phyloP scores from a whole-genome alignment of 2,888 invertebrate genomes.

The Selenia dentaria region DNA sequence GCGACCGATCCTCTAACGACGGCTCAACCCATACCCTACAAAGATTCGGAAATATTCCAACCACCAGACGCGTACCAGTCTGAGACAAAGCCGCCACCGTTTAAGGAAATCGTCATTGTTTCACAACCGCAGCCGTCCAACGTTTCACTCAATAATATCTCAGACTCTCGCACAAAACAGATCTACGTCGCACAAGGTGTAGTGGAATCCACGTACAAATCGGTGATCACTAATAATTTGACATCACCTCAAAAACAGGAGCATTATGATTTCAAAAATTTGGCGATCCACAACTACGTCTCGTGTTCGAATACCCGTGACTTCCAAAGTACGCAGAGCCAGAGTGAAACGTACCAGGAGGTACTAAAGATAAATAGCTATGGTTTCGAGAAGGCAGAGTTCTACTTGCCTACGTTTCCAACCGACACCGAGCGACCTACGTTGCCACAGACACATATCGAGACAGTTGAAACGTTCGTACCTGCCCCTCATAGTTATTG shows the following conservation, averaged over 20 bases:
- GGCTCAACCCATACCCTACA: slow-evolving; percentile 37
- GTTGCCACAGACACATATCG: slow-evolving; percentile 22
- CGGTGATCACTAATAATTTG: slow-evolving; percentile 24
- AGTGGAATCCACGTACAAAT: slow-evolving; percentile 39
- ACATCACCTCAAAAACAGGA: slow-evolving; percentile 40
- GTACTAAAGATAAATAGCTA: slow-evolving; percentile 45
- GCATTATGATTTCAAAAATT: slow-evolving; percentile 61
- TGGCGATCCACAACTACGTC: slow-evolving; percentile 53
- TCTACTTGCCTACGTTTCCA: slow-evolving; percentile 41
- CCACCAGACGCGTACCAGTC: slow-evolving; percentile 41
- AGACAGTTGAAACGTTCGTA: too few species aligned
- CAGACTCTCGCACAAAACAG: slow-evolving; percentile 23
- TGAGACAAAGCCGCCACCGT: slow-evolving; percentile 42
- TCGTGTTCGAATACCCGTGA: slow-evolving; percentile 43
- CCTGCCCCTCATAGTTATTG: slow-evolving; percentile 21
- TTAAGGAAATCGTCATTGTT: slow-evolving; percentile 63
- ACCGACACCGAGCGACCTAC: slow-evolving; percentile 27
- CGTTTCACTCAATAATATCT: slow-evolving; percentile 24
- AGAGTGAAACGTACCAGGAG: slow-evolving; percentile 38
- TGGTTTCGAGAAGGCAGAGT: slow-evolving; percentile 51
- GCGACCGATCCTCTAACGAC: slow-evolving; percentile 44
- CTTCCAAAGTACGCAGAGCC: slow-evolving; percentile 34
- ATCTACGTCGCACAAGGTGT: slow-evolving; percentile 41
- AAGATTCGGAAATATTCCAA: slow-evolving; percentile 46
- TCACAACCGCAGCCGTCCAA: slow-evolving; percentile 44